Evolutionary conservation across 2,113 vertebrate species (phyloP).

Genomic region (Petromus typicus): DNA sequence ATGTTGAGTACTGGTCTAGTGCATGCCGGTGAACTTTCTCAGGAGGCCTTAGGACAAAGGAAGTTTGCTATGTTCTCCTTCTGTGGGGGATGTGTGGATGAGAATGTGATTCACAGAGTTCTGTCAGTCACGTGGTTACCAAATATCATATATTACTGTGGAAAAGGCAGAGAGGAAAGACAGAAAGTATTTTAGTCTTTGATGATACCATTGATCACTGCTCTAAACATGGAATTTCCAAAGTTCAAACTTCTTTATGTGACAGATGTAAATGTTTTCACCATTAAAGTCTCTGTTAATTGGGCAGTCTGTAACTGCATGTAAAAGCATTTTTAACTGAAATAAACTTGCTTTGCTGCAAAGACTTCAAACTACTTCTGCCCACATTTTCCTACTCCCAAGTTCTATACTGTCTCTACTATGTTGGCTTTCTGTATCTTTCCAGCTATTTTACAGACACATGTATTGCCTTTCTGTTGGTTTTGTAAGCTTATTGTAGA

Average conservation of each 20-base stretch:
- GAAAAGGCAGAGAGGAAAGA: constrained; percentile 7
- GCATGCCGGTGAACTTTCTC: neutral
- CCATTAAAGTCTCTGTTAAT: neutral
- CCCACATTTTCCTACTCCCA: neutral
- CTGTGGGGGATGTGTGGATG: neutral
- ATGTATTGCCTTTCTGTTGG: neutral
- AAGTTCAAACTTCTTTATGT: neutral
- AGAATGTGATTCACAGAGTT: neutral
- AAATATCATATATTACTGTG: neutral
- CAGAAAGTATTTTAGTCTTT: neutral
- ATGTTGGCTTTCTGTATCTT: neutral
- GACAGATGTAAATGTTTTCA: neutral
- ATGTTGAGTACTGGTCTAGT: neutral
- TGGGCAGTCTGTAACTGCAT: neutral
- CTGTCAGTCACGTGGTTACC: neutral
- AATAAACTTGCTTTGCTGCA: neutral
- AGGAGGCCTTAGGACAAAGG: neutral
- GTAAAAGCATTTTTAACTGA: neutral
- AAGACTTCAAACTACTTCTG: neutral
- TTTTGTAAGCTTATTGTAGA: neutral
- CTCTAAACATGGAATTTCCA: neutral
- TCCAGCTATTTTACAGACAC: neutral
- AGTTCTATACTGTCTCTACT: neutral
- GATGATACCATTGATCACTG: neutral
- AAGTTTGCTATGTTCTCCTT: neutral